phyloP scores from a whole-genome alignment of 1,140 invertebrate species.

The Asbolus verrucosus region DNA sequence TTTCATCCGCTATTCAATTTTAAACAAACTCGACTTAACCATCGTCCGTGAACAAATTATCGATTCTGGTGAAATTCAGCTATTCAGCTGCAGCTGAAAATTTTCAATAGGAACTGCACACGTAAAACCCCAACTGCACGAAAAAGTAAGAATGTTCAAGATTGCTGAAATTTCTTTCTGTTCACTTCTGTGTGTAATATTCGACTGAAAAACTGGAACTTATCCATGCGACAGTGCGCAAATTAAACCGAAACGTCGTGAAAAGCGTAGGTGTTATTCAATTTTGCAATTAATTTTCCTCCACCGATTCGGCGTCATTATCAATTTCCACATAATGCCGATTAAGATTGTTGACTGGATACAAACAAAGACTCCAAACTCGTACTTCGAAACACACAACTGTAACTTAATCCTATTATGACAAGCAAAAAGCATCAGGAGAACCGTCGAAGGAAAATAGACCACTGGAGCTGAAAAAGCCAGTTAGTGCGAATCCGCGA shows the following conservation, averaged over 20 bases:
- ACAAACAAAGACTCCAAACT: constrained; percentile 8
- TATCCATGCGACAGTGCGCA: no score
- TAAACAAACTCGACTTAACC: no score
- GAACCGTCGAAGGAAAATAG: constrained; percentile 11
- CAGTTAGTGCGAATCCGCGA: constrained; percentile 1
- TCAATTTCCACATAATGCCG: background rate
- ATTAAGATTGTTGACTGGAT: constrained; percentile 10
- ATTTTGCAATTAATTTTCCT: constrained; percentile 21
- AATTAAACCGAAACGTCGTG: background rate
- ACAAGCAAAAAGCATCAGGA: constrained; percentile 26
- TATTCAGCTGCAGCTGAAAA: no score
- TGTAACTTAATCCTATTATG: constrained; percentile 35
- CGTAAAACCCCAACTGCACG: no score
- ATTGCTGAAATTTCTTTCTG: no score
- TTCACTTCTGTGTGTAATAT: no score
- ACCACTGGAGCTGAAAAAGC: constrained; percentile 9
- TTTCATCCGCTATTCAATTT: no score
- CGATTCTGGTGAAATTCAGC: no score
- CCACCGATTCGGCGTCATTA: background rate
- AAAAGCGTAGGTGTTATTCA: constrained; percentile 1
- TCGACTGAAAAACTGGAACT: no score
- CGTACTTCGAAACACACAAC: background rate
- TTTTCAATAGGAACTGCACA: no score
- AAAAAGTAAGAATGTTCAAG: no score
- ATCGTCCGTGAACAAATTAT: no score